These are phyloP conservation scores for Aurelia aurita complex sp. Pacific DNA, from an alignment of 30 jellyfish, hydroid and myxozoan species.

Conservation along the genomic window DNA sequence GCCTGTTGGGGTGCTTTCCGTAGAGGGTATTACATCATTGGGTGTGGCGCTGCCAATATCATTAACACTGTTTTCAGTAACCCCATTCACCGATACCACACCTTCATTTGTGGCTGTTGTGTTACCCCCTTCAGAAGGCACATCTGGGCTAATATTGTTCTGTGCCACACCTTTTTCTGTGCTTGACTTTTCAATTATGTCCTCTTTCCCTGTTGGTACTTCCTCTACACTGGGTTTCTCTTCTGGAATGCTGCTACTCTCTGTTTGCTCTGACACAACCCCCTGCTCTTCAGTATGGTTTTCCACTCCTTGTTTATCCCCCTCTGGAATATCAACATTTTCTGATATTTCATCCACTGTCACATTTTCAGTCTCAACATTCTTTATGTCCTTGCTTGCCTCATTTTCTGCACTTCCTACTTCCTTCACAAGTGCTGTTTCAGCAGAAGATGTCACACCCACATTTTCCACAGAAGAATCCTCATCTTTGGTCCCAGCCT, in stretches of 20 bases:
- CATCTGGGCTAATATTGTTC: no score
- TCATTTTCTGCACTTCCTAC: background rate
- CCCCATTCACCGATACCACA: background rate
- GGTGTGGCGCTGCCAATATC: background rate
- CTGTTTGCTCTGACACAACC: background rate
- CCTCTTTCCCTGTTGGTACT: background rate
- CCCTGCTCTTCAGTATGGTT: background rate
- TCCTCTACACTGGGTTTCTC: constrained; percentile 3
- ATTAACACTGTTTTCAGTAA: background rate
- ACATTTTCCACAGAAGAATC: no score
- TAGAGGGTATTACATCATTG: background rate
- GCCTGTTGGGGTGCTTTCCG: constrained; percentile 26
- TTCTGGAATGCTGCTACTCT: background rate
- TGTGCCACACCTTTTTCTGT: no score
- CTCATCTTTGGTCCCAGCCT: no score
- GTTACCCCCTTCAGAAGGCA: background rate
- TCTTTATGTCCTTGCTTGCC: background rate
- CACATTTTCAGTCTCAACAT: background rate
- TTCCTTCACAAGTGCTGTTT: background rate
- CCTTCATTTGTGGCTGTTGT: background rate
- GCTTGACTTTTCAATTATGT: no score
- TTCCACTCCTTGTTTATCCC: background rate
- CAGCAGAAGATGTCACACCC: no score
- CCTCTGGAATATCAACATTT: no score
- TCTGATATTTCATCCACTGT: no score